Conservation (phyloP, 2,888 invertebrate species). For the Proisotoma minuta region DNA sequence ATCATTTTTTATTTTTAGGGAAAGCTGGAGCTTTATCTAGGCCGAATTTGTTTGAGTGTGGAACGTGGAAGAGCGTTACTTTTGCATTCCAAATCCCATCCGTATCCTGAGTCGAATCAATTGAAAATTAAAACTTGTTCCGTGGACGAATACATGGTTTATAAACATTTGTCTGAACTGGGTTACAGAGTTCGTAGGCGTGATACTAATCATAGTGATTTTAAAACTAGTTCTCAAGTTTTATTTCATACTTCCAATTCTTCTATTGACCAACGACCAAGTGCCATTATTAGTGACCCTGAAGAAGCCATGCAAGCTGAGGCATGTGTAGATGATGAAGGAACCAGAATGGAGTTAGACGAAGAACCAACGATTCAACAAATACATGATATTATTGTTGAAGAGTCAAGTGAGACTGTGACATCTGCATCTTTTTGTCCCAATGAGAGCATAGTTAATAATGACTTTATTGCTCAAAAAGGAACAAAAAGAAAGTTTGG, state of each 20-base stretch:
- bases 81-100: slow-evolving; percentile 13
- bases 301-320: not conserved
- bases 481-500: slow-evolving; percentile 10
- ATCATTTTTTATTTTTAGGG: slow-evolving; percentile 18
- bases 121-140: slow-evolving; percentile 14
- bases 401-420: too few relatives aligned
- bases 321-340: not conserved
- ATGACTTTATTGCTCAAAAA: not conserved
- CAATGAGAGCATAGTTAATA: too few relatives aligned
- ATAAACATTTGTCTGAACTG: slow-evolving; percentile 18
- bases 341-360: not conserved
- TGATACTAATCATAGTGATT: slow-evolving; percentile 12
- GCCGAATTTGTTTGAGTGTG: slow-evolving; percentile 16
- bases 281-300: not conserved
- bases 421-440: too few relatives aligned
- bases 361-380: too few relatives aligned
- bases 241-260: not conserved
- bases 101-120: not conserved
- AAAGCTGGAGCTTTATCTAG: slow-evolving; percentile 20
- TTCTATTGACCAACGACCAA: not conserved
- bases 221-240: not conserved
- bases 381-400: too few relatives aligned
- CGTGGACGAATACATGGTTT: slow-evolving; percentile 24
- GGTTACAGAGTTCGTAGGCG: slow-evolving; percentile 20
- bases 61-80: slow-evolving; percentile 28